Percentiles rank a stretch among this genome's conserved stretches.
Conservation (phyloP, 2,888 invertebrate species). For the Patella ulyssiponensis region DNA sequence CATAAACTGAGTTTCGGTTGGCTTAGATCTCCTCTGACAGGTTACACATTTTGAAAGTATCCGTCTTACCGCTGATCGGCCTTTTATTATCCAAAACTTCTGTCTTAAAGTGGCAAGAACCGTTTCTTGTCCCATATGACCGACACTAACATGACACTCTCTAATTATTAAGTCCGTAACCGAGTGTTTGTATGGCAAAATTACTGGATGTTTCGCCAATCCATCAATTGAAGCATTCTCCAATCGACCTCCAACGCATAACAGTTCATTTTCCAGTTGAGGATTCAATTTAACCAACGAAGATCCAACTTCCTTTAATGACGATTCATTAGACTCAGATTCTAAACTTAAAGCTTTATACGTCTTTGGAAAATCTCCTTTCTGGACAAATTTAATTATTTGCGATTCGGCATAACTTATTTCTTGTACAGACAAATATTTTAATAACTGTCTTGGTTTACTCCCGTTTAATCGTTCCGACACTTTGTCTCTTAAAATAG, state of each 20-base stretch:
- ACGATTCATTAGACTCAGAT: background rate
- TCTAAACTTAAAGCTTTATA: conserved; percentile 2
- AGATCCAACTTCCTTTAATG: background rate
- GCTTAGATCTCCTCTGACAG: background rate
- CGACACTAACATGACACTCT: background rate
- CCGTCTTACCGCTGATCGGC: background rate
- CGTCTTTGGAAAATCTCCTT: background rate
- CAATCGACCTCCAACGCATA: background rate
- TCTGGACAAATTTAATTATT: background rate
- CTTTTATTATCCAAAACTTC: background rate
- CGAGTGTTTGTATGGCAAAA: background rate
- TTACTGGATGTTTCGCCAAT: background rate
- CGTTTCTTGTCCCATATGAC: conserved; percentile 1
- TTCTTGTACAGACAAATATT: background rate
- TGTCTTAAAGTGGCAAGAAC: background rate
- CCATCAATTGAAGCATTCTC: background rate
- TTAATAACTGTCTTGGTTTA: background rate
- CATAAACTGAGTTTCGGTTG: conserved; percentile 28
- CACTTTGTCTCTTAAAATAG: background rate
- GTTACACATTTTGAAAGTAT: background rate
- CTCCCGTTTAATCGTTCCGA: background rate
- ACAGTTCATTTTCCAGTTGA: background rate
- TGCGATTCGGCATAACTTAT: background rate
- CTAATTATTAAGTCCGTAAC: background rate
- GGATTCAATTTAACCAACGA: conserved; percentile 4